Conservation (phyloP, 2,797 vertebrate genomes). For the Falco biarmicus region DNA sequence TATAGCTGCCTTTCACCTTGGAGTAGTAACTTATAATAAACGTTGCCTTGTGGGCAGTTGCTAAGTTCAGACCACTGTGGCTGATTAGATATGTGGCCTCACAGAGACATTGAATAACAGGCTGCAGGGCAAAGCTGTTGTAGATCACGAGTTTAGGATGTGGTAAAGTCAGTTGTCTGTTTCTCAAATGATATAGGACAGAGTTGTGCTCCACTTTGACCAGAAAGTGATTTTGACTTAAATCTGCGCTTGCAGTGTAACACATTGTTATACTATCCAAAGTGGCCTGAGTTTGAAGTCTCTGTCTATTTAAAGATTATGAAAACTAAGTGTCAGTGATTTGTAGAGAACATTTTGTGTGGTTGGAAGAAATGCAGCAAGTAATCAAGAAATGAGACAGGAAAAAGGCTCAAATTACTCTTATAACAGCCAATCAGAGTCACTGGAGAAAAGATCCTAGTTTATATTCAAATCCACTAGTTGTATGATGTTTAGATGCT, state of each 20-base stretch:
- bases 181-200: not conserved
- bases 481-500: not conserved
- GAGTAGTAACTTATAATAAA: not conserved
- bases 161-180: not conserved
- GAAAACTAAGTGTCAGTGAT: not conserved
- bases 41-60: not conserved
- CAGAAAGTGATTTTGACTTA: not conserved
- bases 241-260: not conserved
- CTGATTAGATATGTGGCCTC: not conserved
- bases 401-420: not conserved
- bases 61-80: not conserved
- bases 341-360: not conserved
- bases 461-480: not conserved
- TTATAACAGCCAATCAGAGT: not conserved
- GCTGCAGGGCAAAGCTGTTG: not conserved
- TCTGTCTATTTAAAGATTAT: not conserved
- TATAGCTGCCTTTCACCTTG: not conserved
- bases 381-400: not conserved
- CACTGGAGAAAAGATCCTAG: not conserved
- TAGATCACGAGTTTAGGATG: not conserved
- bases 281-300: not conserved
- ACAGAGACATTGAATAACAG: not conserved
- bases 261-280: not conserved
- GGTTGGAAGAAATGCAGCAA: not conserved
- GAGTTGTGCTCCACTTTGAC: not conserved